These are phyloP conservation scores for Dysdera silvatica DNA, from an alignment of 1,140 invertebrate genomes.

Conservation along the genomic window DNA sequence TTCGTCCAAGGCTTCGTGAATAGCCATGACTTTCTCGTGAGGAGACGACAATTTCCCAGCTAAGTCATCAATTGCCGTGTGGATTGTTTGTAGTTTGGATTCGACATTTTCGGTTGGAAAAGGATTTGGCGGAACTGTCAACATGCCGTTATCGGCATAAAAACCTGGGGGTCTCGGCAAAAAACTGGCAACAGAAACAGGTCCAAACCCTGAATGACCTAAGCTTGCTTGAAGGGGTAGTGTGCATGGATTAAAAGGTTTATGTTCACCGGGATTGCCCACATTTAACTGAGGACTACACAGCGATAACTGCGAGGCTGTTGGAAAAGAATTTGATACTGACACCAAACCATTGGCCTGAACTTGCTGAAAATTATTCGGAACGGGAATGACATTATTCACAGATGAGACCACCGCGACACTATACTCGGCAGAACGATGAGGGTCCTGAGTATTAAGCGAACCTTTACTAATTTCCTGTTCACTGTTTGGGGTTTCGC, in stretches of 20 bases:
- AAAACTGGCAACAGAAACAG: constrained; percentile 23
- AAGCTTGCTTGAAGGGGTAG: constrained; percentile 15
- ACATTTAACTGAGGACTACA: constrained; percentile 18
- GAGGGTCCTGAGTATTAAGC: constrained; percentile 16
- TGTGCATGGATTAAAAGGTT: constrained; percentile 23
- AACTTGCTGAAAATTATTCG: constrained; percentile 21
- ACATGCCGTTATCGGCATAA: constrained; percentile 25
- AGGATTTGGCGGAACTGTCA: constrained; percentile 22
- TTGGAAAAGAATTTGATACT: constrained; percentile 7
- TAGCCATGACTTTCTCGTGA: constrained; percentile 27
- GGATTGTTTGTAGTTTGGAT: constrained; percentile 24
- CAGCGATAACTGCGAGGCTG: constrained; percentile 12
- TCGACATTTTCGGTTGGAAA: constrained; percentile 25
- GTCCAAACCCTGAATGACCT: constrained; percentile 17
- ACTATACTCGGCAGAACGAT: constrained; percentile 13
- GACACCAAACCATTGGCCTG: constrained; percentile 14
- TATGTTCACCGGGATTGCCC: constrained; percentile 23
- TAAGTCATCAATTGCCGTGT: constrained; percentile 28
- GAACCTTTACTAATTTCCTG: constrained; percentile 23
- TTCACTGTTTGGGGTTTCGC: constrained; percentile 24
- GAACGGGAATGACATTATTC: constrained; percentile 20
- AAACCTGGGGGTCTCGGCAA: constrained; percentile 19
- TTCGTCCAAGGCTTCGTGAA: constrained; percentile 28
- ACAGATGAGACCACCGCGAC: constrained; percentile 15
- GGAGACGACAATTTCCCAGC: constrained; percentile 25